Evolutionary conservation across 2,888 invertebrate genomes (phyloP).

Genomic region (Volucella inflata): DNA sequence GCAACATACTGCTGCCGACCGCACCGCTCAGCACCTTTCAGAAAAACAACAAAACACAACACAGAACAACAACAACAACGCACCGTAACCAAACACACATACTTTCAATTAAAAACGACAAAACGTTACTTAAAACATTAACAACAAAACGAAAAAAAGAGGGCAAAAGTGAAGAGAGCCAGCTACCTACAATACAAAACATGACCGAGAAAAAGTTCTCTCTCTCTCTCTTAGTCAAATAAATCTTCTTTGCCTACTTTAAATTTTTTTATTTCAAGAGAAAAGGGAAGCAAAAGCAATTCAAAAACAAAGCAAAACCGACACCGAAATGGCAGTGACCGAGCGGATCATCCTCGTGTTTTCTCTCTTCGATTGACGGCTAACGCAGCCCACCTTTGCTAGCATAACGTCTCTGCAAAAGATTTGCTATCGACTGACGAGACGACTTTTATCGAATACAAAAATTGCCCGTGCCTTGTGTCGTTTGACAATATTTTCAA

Average conservation of each 20-base stretch:
- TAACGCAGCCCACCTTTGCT: conserved; percentile 35
- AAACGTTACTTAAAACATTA: conserved; percentile 43
- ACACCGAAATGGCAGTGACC: conserved; percentile 62
- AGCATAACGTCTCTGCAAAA: conserved; percentile 52
- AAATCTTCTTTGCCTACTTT: conserved; percentile 22
- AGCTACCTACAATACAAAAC: background rate
- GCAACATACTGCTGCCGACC: background rate
- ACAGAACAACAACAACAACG: background rate
- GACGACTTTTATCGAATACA: conserved; percentile 46
- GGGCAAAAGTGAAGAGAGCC: conserved; percentile 61
- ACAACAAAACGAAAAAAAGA: conserved; percentile 29
- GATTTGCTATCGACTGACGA: conserved; percentile 63
- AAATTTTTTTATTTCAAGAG: conserved; percentile 15
- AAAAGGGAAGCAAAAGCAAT: conserved; percentile 17
- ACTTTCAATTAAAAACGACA: conserved; percentile 63
- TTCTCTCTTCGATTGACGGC: conserved; percentile 38
- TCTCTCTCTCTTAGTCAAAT: background rate
- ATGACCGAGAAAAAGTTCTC: background rate
- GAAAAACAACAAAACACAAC: background rate
- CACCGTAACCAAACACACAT: background rate
- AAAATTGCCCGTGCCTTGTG: conserved; percentile 21
- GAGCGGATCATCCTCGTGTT: conserved; percentile 59
- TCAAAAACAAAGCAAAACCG: conserved; percentile 2
- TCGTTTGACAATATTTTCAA: conserved; percentile 47
- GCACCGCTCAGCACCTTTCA: background rate